Evolutionary conservation across 2,888 invertebrate genomes (phyloP).

Genomic region (Bedellia somnulentella): DNA sequence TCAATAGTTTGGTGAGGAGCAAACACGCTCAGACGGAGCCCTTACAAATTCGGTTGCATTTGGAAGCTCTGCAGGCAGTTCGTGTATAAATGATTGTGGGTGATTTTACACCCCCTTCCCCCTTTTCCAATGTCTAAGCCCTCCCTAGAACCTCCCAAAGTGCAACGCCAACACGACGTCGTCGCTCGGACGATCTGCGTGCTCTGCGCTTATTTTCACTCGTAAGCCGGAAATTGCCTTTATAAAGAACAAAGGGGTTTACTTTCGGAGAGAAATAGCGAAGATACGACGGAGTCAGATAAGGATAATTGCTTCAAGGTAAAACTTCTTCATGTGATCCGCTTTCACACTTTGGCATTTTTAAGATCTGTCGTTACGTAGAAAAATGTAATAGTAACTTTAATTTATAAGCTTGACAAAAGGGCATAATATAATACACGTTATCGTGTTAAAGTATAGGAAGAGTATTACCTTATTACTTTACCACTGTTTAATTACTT

Average conservation of each 20-base stretch:
- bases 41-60: slow-evolving; percentile 40
- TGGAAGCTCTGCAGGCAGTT: slow-evolving; percentile 58
- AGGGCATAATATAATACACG: no score
- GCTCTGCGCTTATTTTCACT: slow-evolving; percentile 59
- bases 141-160: slow-evolving; percentile 32
- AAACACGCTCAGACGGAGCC: no score
- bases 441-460: no score
- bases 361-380: no score
- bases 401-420: no score
- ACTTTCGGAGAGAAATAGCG: slow-evolving; percentile 25
- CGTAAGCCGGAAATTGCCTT: slow-evolving; percentile 59
- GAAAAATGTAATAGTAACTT: no score
- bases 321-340: no score
- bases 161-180: slow-evolving; percentile 49
- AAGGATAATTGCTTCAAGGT: slow-evolving; percentile 2
- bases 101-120: slow-evolving; percentile 52
- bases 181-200: slow-evolving; percentile 58
- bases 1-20: no score
- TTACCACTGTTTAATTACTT: no score
- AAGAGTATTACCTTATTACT: no score
- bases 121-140: slow-evolving; percentile 30
- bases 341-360: no score
- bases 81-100: slow-evolving; percentile 61
- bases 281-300: slow-evolving; percentile 1
- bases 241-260: slow-evolving; percentile 45